Evolutionary conservation across 2,113 vertebrate species (phyloP), one percentile per base, ranked within the genome.

Genomic region (Ptilorrhoa leucosticta): DNA sequence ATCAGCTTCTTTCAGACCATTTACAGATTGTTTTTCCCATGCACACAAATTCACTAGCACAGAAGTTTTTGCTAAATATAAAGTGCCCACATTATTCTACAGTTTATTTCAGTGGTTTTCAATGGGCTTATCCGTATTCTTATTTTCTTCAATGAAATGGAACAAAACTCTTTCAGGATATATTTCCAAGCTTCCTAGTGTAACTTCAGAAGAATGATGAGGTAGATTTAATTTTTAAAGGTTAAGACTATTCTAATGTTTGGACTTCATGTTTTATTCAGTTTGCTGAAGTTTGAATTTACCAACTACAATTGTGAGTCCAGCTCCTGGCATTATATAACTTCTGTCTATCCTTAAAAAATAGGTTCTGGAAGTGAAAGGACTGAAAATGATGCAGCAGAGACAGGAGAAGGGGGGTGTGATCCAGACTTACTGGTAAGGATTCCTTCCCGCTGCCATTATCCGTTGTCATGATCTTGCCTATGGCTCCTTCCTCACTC

Each of bases 401-500:
- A 81, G 47, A 10, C 13, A 54, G 33, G 30, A 75, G 70, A 53
- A 75, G 1, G 1, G 3, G 2, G 6, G 2, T 1, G 10, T 4
- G 15, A 57, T 0, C 30, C 15, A 63, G 14, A 83, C 98, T 98
- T 96, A 99, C 99, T 69, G 97, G 96, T 5, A 96, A 94, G 39
- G 97, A 94, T 16, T 90, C 97, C 70, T 98, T 97, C 9, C 84
- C 91, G 26, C 87, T 92, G 88, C 53, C 85, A 18, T 96, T 92
- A 87, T 94, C 96, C 22, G 89, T 33, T 2, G 96, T 69, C 44
- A 93, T 80, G 20, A 96, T 58, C 14, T 92, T 92, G 82, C 93
- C 81, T 4, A 75, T 93, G 79, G 96, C 96, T 94, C 96, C 95
- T 60, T 97, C 98, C 86, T 98, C 94, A 8, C 39, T 92, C 64